phyloP scores from a whole-genome alignment of 2,113 vertebrate genomes.

The Sigmodon hispidus region DNA sequence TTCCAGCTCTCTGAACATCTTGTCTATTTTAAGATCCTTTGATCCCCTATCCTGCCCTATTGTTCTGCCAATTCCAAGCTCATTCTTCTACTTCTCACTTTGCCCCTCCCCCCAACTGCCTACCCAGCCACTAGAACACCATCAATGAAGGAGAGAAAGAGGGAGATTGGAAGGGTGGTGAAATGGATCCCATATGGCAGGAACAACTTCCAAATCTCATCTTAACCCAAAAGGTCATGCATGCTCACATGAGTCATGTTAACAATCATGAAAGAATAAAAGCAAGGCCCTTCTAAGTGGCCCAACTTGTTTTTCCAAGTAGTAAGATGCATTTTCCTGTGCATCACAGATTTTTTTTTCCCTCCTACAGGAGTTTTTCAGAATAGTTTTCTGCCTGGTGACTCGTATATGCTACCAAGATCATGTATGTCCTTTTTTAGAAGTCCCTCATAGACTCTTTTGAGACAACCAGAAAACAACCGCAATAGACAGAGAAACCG shows the following conservation, averaged over 20 bases:
- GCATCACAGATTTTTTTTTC: conserved; percentile 5
- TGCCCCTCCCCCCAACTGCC: too few species aligned
- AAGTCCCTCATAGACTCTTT: neutral
- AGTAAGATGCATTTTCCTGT: neutral
- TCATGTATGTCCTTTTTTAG: neutral
- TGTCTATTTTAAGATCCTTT: conserved; percentile 17
- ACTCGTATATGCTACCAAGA: neutral
- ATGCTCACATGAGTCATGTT: conserved; percentile 23
- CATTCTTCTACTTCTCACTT: neutral
- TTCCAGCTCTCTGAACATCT: neutral
- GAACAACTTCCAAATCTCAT: conserved; percentile 35
- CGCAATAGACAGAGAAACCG: neutral
- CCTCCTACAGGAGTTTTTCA: neutral
- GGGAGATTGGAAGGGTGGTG: neutral
- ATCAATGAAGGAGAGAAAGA: neutral
- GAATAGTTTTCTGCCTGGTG: neutral
- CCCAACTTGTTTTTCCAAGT: conserved; percentile 23
- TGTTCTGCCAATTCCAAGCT: conserved; percentile 1
- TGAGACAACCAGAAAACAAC: neutral
- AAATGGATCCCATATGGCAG: neutral
- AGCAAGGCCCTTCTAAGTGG: neutral
- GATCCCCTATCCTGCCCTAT: neutral
- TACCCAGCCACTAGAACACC: neutral
- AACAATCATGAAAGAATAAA: conserved; percentile 38
- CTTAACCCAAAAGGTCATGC: conserved; percentile 34